phyloP scores from a whole-genome alignment of 1,140 invertebrate genomes.

The Leucophenga varia region DNA sequence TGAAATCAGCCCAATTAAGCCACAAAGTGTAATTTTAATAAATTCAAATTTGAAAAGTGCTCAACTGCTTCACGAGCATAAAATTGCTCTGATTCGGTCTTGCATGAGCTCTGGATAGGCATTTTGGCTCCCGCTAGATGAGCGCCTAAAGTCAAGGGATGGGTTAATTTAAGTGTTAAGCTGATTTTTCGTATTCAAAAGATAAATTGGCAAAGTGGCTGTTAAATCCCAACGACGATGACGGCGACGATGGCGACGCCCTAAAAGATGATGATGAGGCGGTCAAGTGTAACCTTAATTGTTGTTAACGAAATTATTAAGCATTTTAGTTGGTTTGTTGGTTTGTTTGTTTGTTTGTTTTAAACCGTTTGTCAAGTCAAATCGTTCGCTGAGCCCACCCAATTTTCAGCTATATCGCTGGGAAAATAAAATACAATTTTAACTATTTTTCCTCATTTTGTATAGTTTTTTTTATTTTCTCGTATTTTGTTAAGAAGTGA shows the following conservation, averaged over 20 bases:
- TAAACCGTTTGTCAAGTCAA: conserved; percentile 2
- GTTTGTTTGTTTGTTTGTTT: conserved; percentile 26
- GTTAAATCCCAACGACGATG: no score
- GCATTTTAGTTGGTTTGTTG: conserved; percentile 16
- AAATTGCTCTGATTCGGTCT: conserved; percentile 13
- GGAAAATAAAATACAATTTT: no score
- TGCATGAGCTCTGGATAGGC: background rate
- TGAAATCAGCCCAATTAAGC: conserved; percentile 24
- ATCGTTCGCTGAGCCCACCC: conserved; percentile 7
- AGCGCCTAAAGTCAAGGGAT: background rate
- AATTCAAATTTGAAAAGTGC: conserved; percentile 14
- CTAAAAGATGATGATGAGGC: conserved; percentile 12
- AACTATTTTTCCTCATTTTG: no score
- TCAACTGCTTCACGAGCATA: conserved; percentile 6
- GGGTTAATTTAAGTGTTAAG: background rate
- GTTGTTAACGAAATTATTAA: conserved; percentile 30
- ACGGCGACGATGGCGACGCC: no score
- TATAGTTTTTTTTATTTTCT: no score
- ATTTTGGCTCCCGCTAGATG: background rate
- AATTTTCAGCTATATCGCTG: no score
- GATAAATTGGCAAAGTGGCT: conserved; percentile 23
- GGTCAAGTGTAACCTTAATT: conserved; percentile 28
- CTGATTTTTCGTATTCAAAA: background rate
- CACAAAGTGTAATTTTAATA: conserved; percentile 22
- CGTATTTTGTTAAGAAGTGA: no score